These are phyloP conservation scores for Laupala kohalensis DNA, from an alignment of 1,140 invertebrate genomes.

Conservation along the genomic window DNA sequence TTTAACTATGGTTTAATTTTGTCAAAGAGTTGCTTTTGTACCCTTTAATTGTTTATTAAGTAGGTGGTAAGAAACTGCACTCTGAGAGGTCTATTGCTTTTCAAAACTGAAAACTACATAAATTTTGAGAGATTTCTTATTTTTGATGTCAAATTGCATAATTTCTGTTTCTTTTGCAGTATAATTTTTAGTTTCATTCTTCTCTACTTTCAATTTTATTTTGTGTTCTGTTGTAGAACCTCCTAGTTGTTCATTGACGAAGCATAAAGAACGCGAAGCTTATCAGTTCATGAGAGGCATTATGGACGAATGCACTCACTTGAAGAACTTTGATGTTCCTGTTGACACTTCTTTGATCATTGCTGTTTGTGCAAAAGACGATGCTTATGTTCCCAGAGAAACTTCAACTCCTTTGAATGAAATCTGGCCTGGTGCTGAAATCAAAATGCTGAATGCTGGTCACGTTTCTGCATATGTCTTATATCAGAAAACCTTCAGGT, in stretches of 20 bases:
- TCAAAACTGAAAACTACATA: too few species aligned
- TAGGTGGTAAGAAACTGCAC: too few species aligned
- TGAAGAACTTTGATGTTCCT: conserved; percentile 73
- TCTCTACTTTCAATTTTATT: background rate
- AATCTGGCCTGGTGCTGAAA: conserved; percentile 83
- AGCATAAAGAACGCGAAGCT: conserved; percentile 47
- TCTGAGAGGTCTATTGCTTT: too few species aligned
- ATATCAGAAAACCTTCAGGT: conserved; percentile 78
- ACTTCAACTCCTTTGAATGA: conserved; percentile 66
- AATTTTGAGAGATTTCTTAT: too few species aligned
- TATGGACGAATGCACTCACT: conserved; percentile 97
- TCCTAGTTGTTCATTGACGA: background rate
- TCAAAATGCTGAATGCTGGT: conserved; percentile 76
- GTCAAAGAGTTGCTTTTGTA: too few species aligned
- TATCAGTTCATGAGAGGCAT: conserved; percentile 92
- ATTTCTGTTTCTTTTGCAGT: too few species aligned
- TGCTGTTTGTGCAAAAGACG: conserved; percentile 71
- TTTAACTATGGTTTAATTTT: too few species aligned
- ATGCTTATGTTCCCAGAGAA: conserved; percentile 84
- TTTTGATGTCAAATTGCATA: too few species aligned
- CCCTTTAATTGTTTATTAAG: too few species aligned
- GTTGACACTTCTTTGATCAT: conserved; percentile 74
- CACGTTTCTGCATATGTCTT: conserved; percentile 83
- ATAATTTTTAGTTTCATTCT: background rate
- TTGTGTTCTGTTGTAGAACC: background rate